Evolutionary conservation across 1,140 invertebrate species (phyloP).

Genomic region (Drosophila mauritiana): DNA sequence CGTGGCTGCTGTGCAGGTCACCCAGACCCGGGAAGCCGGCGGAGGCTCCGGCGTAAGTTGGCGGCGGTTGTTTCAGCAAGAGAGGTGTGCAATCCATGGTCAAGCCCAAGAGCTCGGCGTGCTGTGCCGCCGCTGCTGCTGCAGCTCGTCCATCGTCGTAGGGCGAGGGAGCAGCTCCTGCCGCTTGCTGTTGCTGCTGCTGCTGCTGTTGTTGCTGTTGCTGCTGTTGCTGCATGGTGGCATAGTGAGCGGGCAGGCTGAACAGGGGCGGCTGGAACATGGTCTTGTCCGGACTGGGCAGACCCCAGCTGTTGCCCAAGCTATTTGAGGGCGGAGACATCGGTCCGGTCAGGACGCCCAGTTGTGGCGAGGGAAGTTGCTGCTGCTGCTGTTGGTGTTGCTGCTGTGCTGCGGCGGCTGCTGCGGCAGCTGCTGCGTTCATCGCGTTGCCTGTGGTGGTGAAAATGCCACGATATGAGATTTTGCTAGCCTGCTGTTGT

Average conservation of each 20-base stretch:
- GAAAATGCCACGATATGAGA: slow-evolving; percentile 90
- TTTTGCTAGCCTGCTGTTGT: slow-evolving; percentile 87
- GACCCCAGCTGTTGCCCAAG: slow-evolving; percentile 85
- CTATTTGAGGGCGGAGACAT: slow-evolving; percentile 85
- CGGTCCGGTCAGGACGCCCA: slow-evolving; percentile 82
- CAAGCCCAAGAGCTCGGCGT: slow-evolving; percentile 87
- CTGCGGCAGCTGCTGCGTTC: slow-evolving; percentile 55
- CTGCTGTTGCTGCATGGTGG: slow-evolving; percentile 72
- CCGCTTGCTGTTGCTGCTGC: slow-evolving; percentile 63
- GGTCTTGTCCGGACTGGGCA: slow-evolving; percentile 88
- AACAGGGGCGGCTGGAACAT: slow-evolving; percentile 87
- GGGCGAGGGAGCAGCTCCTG: slow-evolving; percentile 76
- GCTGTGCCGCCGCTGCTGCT: slow-evolving; percentile 71
- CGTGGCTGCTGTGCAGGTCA: slow-evolving; percentile 72
- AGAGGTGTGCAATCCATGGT: slow-evolving; percentile 86
- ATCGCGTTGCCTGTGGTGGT: slow-evolving; percentile 87
- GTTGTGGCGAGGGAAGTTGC: slow-evolving; percentile 74
- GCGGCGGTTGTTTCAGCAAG: slow-evolving; percentile 85
- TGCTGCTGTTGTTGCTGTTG: slow-evolving; percentile 76
- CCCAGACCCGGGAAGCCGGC: slow-evolving; percentile 70
- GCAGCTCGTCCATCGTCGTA: slow-evolving; percentile 73
- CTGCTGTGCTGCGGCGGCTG: slow-evolving; percentile 51
- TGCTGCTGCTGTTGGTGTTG: slow-evolving; percentile 67
- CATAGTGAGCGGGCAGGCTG: slow-evolving; percentile 84
- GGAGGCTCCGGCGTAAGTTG: slow-evolving; percentile 84